A percentile compares a stretch with the other conserved stretches of the same genome.
phyloP scores from a whole-genome alignment of 2,797 vertebrate species.

The Podargus strigoides region DNA sequence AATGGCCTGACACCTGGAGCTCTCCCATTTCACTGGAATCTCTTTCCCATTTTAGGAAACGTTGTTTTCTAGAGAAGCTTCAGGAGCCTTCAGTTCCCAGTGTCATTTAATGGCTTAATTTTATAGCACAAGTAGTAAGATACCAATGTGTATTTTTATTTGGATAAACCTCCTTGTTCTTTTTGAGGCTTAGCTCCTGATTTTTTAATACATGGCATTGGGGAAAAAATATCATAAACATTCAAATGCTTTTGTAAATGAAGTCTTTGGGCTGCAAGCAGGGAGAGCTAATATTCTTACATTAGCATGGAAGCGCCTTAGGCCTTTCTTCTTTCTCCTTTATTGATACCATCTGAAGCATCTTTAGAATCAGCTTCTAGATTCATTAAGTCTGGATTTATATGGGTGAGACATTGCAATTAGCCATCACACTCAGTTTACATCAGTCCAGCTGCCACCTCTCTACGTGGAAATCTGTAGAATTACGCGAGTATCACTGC shows the following conservation, averaged over 20 bases:
- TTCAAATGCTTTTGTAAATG: background rate
- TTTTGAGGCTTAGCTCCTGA: background rate
- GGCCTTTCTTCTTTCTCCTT: constrained; percentile 3
- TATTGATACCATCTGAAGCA: constrained; percentile 9
- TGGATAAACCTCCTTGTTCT: background rate
- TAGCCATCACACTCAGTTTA: background rate
- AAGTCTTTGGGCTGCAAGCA: background rate
- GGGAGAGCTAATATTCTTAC: background rate
- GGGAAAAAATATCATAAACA: background rate
- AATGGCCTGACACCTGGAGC: background rate
- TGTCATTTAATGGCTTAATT: background rate
- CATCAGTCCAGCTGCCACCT: background rate
- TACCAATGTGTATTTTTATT: background rate
- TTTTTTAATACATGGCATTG: background rate
- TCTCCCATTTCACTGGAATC: background rate
- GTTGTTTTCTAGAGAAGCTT: background rate
- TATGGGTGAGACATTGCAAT: background rate
- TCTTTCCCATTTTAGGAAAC: background rate
- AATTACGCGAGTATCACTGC: background rate
- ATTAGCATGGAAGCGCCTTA: background rate
- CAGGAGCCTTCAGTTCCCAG: background rate
- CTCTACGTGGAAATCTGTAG: background rate
- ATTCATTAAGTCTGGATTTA: background rate
- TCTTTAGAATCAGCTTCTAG: background rate
- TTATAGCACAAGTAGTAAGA: background rate